Percentiles rank a stretch among this genome's conserved stretches.
These are phyloP conservation scores for Thera obeliscata DNA, from an alignment of 2,888 invertebrate species.

Conservation along the genomic window DNA sequence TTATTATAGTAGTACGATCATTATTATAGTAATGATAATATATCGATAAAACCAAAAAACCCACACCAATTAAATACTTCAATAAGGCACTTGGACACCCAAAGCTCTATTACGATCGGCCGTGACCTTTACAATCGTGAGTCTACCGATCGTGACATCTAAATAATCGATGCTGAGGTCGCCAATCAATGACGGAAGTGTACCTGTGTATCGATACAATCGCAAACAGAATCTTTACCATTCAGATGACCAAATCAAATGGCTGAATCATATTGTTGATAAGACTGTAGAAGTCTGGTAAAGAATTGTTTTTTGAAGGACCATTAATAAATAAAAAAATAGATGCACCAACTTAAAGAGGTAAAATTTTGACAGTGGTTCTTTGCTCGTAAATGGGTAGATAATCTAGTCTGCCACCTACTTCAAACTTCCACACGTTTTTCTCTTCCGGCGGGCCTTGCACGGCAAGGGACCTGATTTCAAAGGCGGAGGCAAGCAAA, in stretches of 20 bases:
- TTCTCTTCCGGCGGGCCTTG: too few relatives aligned
- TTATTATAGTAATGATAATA: not conserved
- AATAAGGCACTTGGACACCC: slow-evolving; percentile 35
- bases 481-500: too few relatives aligned
- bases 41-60: not conserved
- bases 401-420: too few relatives aligned
- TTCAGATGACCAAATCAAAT: not conserved
- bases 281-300: too few relatives aligned
- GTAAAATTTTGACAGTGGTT: too few relatives aligned
- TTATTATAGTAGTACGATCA: not conserved
- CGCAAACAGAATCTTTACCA: not conserved
- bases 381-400: too few relatives aligned
- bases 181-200: slow-evolving; percentile 78
- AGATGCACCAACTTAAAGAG: too few relatives aligned
- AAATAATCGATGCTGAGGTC: slow-evolving; percentile 74
- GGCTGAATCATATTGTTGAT: too few relatives aligned
- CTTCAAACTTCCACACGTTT: too few relatives aligned
- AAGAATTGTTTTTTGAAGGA: too few relatives aligned
- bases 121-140: slow-evolving; percentile 80
- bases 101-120: slow-evolving; percentile 61
- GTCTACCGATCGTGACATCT: slow-evolving; percentile 77
- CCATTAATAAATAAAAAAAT: too few relatives aligned
- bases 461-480: too few relatives aligned
- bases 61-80: slow-evolving; percentile 19
- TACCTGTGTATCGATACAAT: slow-evolving; percentile 17